A percentile compares a stretch with the other conserved stretches of the same genome.
Conservation (phyloP, 2,113 vertebrate species). For the Chloropsis hardwickii region DNA sequence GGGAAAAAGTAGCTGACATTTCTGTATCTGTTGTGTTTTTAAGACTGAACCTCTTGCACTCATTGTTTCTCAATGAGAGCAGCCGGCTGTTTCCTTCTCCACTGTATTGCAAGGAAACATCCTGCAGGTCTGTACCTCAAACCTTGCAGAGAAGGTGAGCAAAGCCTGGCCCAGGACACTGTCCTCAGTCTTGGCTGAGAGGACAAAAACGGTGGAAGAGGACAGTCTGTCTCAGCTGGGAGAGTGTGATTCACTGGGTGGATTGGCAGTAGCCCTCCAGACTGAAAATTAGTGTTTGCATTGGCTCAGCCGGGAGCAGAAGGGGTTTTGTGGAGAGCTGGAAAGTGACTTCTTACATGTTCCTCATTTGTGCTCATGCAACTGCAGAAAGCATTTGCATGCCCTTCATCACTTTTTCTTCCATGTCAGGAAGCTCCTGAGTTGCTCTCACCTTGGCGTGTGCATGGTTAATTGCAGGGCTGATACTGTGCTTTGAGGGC, state of each 20-base stretch:
- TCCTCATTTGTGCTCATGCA: neutral
- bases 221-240: neutral
- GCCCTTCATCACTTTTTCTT: neutral
- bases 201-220: neutral
- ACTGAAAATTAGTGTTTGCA: rapidly evolving
- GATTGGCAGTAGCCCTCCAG: neutral
- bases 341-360: rapidly evolving
- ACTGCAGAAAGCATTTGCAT: neutral
- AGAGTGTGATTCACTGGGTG: rapidly evolving
- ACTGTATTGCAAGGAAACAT: neutral
- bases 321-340: neutral
- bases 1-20: neutral
- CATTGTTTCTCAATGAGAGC: neutral
- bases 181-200: neutral
- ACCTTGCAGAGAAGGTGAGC: neutral
- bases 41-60: rapidly evolving
- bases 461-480: neutral
- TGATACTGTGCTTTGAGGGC: neutral
- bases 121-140: rapidly evolving
- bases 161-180: neutral
- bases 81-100: neutral
- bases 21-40: neutral
- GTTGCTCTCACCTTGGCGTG: neutral
- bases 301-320: neutral
- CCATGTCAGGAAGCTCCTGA: rapidly evolving